Evolutionary conservation across 2,113 vertebrate species (phyloP), one percentile per base, ranked within the genome.

Genomic region (Nerophis lumbriciformis): DNA sequence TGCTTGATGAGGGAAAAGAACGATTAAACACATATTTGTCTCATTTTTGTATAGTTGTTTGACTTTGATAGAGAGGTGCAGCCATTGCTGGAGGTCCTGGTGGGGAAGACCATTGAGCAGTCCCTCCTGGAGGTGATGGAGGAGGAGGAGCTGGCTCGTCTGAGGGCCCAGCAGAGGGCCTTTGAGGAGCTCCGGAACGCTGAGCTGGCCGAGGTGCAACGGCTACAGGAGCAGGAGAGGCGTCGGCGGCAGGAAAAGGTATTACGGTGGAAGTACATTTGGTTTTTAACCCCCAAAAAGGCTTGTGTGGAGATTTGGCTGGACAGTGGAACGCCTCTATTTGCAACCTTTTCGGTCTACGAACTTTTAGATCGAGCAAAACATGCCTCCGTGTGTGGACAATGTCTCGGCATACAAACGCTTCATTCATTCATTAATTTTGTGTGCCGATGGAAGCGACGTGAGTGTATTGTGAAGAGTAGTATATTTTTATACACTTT

Each of bases 41-140:
- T 45, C 12, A 45, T 45, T 66, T n/a, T 63, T 73, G 39, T 74
- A 51, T 83, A 99, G 97, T 77, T 99, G 53, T 99, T 98, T 89
- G 90, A 98, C 82, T 98, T 98, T 85, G 91, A 98, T 7, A n/a
- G 88, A 63, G 95, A 98, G 90, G 95, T 98, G 54, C 91, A 90
- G 69, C 93, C 94, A 0, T 63, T 98, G 49, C 70, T 99, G 80
- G 92, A 98, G 85, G 92, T 97, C 10, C 72, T 99, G 85, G 78
- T 97, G 76, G 96, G 95, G 0, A 99, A 98, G 79, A 94, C 89
- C 0, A 84, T 98, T 9, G 96, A 98, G 68, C 95, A 97, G 84
- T 84, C 95, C 12, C 88, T 98, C 62, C 80, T 94, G 79, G 97
- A 99, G 79, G 94, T 97, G 48, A 92, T 92, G 92, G 95, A 98